These are phyloP conservation scores for Gymnoscopelus microlampas DNA, from an alignment of 2,797 vertebrate species.

Conservation along the genomic window DNA sequence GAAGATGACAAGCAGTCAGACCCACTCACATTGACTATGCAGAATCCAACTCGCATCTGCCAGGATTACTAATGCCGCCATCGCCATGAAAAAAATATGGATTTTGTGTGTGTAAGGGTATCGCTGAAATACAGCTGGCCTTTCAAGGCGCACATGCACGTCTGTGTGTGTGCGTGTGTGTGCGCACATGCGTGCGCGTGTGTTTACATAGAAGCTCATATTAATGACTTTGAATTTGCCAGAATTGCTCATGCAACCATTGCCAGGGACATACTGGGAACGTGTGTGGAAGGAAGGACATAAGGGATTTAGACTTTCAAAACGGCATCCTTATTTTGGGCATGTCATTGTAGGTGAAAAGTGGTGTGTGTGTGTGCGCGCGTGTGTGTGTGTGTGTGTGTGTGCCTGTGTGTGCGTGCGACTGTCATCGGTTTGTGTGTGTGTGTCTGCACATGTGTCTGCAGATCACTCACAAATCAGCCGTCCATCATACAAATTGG, in stretches of 20 bases:
- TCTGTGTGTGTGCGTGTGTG: neutral
- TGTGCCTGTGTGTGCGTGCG: slow-evolving; percentile 17
- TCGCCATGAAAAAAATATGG: slow-evolving; percentile 44
- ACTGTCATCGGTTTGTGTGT: neutral
- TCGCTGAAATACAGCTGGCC: slow-evolving; percentile 45
- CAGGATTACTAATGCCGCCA: slow-evolving; percentile 50
- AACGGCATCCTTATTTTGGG: no score
- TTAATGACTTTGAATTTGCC: slow-evolving; percentile 51
- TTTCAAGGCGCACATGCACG: neutral
- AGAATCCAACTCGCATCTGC: slow-evolving; percentile 57
- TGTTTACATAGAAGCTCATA: slow-evolving; percentile 31
- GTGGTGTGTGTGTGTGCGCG: slow-evolving; percentile 2
- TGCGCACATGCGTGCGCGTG: neutral
- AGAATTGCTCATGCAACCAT: slow-evolving; percentile 29
- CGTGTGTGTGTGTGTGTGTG: slow-evolving; percentile 19
- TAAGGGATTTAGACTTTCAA: slow-evolving; percentile 30
- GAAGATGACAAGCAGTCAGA: slow-evolving; percentile 74
- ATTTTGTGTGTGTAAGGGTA: slow-evolving; percentile 15
- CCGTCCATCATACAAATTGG: slow-evolving; percentile 62
- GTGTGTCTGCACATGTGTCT: slow-evolving; percentile 8
- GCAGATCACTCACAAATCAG: slow-evolving; percentile 53
- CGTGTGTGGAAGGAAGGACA: slow-evolving; percentile 27
- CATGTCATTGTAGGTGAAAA: no score
- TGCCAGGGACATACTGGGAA: slow-evolving; percentile 46
- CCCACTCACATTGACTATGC: slow-evolving; percentile 59